Base-by-base conservation (phyloP, 2,888 invertebrate genomes). In the Ethmia dodecea region DNA sequence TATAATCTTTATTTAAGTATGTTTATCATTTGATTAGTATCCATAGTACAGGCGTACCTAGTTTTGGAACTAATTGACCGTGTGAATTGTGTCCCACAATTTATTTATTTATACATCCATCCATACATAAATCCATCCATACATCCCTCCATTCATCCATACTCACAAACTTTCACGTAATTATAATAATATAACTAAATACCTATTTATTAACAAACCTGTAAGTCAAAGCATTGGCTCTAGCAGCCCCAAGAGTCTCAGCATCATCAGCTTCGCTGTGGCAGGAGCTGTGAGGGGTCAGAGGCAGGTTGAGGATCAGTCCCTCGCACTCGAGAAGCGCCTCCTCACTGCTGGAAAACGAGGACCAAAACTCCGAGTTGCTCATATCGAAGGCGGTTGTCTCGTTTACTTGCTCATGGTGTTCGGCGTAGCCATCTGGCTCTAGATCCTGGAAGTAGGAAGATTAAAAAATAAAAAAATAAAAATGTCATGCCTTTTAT, bases 331-430 rank as follows among this genome's bases (percentile, higher is more conserved):
- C 91, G 9, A 93, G 63, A 3, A 94, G 73, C 0, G 92, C 91
- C 59, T 94, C 94, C 58, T 94, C 94, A 28, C 93, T 93, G 63
- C 92, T 92, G 11, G 93, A 93, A 77, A 93, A 93, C 0, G 93
- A 93, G 0, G 93, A 93, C 91, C 92, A 93, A 73, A 91, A 93
- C 65, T 93, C 93, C 0, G 93, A 93, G 73, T 92, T 91, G 48
- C 92, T 92, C 75, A 90, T 89, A 57, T 93, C 93, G 49, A 91
- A 88, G 4, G 88, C 60, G 0, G 88, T 89, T 0, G 90, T 90
- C 55, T 92, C 91, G 69, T 91, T 91, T 8, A 92, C 72, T 2
- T 77, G 80, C 1, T 88, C 89, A 55, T 89, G 88, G 50, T 90
- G 89, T 35, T 90, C 90, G 1, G 91, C 92, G 53, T 88, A 89